phyloP scores from a whole-genome alignment of 2,888 invertebrate species.

The Desoria tigrina region DNA sequence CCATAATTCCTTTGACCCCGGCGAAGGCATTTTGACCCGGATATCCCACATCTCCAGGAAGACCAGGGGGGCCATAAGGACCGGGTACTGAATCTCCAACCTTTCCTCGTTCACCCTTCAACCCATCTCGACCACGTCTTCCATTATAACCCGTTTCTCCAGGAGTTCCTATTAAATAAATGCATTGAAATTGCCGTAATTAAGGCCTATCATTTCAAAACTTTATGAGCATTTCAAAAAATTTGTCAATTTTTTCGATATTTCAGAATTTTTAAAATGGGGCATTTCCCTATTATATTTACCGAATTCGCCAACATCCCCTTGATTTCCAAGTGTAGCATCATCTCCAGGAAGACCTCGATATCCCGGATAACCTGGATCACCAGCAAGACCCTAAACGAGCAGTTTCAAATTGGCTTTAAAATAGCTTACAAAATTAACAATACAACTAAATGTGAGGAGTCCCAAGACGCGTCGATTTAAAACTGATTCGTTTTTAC shows the following conservation, averaged over 20 bases:
- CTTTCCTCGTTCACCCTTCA: constrained; percentile 62
- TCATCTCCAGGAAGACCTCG: constrained; percentile 47
- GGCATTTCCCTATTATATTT: not conserved
- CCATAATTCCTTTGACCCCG: constrained; percentile 26
- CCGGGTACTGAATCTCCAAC: constrained; percentile 55
- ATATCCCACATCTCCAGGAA: constrained; percentile 55
- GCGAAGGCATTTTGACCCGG: constrained; percentile 28
- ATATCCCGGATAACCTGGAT: constrained; percentile 42
- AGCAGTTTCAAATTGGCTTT: too few relatives aligned
- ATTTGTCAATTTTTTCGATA: not conserved
- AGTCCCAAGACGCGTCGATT: too few relatives aligned
- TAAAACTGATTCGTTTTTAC: too few relatives aligned
- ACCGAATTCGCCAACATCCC: constrained; percentile 45
- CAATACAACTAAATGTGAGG: too few relatives aligned
- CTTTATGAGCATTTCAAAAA: too few relatives aligned
- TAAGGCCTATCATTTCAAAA: too few relatives aligned
- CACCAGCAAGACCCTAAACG: constrained; percentile 37
- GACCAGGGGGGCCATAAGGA: constrained; percentile 57
- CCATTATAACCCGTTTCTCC: constrained; percentile 52
- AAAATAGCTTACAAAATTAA: too few relatives aligned
- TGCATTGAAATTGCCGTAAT: too few relatives aligned
- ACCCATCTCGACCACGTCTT: constrained; percentile 61
- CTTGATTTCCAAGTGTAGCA: constrained; percentile 37
- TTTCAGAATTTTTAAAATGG: not conserved
- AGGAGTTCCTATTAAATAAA: constrained; percentile 22